Evolutionary conservation across 2,113 vertebrate genomes (phyloP), one percentile per base, ranked within the genome.

Genomic region (Alosa alosa): DNA sequence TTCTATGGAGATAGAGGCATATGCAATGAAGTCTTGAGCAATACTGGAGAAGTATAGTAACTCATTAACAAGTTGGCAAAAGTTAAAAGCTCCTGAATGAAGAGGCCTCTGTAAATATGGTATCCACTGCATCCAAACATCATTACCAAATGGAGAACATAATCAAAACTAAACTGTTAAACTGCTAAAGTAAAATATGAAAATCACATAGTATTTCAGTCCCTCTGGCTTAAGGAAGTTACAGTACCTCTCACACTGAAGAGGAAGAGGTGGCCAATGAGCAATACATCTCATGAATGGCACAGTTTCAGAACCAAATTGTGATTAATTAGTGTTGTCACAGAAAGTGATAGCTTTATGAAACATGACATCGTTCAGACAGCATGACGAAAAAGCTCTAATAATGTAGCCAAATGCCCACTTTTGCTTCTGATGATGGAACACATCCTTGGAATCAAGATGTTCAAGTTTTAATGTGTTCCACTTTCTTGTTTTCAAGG

Each of bases 341-440:
- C 25, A 72, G 64, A 31, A 72, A 72, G 11, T 72, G 64, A 72
- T 72, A 72, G 64, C 64, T 75, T 82, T 81, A 81, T 86, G 41
- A 11, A 83, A 88, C 75, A 44, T 57, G 41, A 50, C 11, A 81
- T 36, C 72, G 81, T 57, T 83, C 25, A n/a, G 39, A 60, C 44
- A 85, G 75, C 82, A 82, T 45, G 83, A 81, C 52, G 45, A 72
- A 46, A 86, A 46, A 7, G 46, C 41, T 81, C 84, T 52, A 88
- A 83, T 82, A 64, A 60, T 44, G 86, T 41, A 4, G 47, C 81
- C 87, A 44, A 17, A 86, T 86, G 44, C 20, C 83, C n/a, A 45
- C 20, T 81, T 75, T 60, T 78, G 41, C 82, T 46, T 52, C 75
- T 52, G 81, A 46, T 52, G 46, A 60, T 52, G 87, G 39, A 31